phyloP scores from a whole-genome alignment of 2,888 invertebrate species.

The Drosophila siamana region DNA sequence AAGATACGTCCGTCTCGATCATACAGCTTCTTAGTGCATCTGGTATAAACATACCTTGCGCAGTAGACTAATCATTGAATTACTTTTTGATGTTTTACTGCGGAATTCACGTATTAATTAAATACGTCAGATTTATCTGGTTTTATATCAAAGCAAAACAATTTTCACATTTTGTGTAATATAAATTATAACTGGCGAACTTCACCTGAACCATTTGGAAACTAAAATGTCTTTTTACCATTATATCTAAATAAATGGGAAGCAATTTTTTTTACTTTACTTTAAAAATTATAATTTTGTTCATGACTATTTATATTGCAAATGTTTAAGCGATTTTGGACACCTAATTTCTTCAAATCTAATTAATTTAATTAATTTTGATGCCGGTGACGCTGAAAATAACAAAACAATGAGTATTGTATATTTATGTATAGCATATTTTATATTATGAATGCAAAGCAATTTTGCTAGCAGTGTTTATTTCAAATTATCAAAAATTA shows the following conservation, averaged over 20 bases:
- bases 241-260: not conserved
- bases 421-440: not conserved
- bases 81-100: no score
- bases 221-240: not conserved
- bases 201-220: not conserved
- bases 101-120: not conserved
- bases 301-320: not conserved
- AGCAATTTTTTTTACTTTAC: not conserved
- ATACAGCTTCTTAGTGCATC: conserved; percentile 97
- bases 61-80: conserved; percentile 57
- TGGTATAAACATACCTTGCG: conserved; percentile 93
- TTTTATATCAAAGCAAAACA: not conserved
- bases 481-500: conserved; percentile 21
- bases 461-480: no score
- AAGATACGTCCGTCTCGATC: conserved; percentile 97
- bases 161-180: not conserved
- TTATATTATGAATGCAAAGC: no score
- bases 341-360: no score
- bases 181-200: not conserved
- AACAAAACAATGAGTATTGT: not conserved
- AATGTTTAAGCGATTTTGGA: not conserved
- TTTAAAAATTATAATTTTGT: not conserved
- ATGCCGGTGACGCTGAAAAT: conserved; percentile 23
- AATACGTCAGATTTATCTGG: not conserved
- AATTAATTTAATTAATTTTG: conserved; percentile 1